Conservation (phyloP, 2,888 invertebrate genomes). For the Idaea aversata region DNA sequence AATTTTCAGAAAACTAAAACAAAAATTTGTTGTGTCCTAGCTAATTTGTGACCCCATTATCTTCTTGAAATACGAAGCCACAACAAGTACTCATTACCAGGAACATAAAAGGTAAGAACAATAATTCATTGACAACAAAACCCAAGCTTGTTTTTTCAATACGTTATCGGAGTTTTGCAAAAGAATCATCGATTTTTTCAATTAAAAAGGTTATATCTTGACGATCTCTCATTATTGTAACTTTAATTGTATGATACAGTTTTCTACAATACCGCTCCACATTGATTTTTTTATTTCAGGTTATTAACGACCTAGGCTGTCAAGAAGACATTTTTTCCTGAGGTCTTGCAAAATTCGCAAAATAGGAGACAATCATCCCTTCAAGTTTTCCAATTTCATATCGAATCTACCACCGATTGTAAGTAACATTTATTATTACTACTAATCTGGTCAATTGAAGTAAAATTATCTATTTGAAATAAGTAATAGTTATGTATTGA, state of each 20-base stretch:
- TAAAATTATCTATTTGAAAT: not conserved
- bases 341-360: slow-evolving; percentile 71
- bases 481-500: not conserved
- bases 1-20: slow-evolving; percentile 43
- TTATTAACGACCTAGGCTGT: slow-evolving; percentile 73
- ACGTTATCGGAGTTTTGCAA: slow-evolving; percentile 23
- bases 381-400: slow-evolving; percentile 78
- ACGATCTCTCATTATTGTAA: slow-evolving; percentile 19
- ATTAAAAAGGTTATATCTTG: slow-evolving; percentile 25
- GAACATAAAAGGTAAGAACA: slow-evolving; percentile 23
- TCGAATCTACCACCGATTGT: slow-evolving; percentile 79
- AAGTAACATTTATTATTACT: slow-evolving; percentile 39
- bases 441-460: not conserved
- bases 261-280: slow-evolving; percentile 46
- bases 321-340: slow-evolving; percentile 77
- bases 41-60: slow-evolving; percentile 37
- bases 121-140: slow-evolving; percentile 16
- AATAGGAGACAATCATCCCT: slow-evolving; percentile 79
- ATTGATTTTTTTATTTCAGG: slow-evolving; percentile 78
- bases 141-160: slow-evolving; percentile 23
- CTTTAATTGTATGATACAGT: slow-evolving; percentile 17
- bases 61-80: slow-evolving; percentile 13
- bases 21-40: slow-evolving; percentile 36
- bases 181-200: slow-evolving; percentile 33
- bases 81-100: slow-evolving; percentile 8